Base-by-base conservation (phyloP, 1,140 invertebrate genomes). In the Manduca sexta region DNA sequence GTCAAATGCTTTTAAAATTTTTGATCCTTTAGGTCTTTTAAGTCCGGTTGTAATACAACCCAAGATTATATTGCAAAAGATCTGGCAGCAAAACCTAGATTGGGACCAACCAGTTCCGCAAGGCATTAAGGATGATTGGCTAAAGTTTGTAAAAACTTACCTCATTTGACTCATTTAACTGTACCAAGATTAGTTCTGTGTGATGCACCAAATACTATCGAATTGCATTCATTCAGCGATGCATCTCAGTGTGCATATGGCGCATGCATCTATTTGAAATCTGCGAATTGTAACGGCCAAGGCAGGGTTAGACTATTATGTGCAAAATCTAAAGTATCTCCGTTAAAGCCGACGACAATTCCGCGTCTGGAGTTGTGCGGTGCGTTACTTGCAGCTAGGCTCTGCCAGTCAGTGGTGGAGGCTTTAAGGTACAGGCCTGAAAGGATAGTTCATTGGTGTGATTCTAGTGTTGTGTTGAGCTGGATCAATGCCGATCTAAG, bases 391-490 rank as follows among this genome's bases (percentile, higher is more conserved):
- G 11, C 12, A 2, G 39, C 17, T 18, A 41, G 21, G 41, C 29
- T 29, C 4, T 29, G 12, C 15, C 12, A 43, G 2, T 2, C 21
- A 16, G 39, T 41, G 12, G 5, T 48, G 17, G 21, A 30, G 2
- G 52, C 45, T 8, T 4, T 44, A 12, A 6, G 21, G n/a, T 38
- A 48, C 16, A 21, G 14, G 11, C 49, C 52, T 10, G 8, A 14
- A 21, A 33, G 33, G 1, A 17, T 35, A 7, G 37, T 29, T 13
- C 48, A 47, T 8, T 80, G 40, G 67, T 64, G 70, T 2, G 84
- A 87, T 54, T 86, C 81, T 2, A 67, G 52, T 5, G 67, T 84
- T 5, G 70, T 72, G 1, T 45, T 85, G 8, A 21, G 55, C 6
- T 87, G 83, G 82, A 52, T 87, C 3, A 41, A 49, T 11, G 54